Evolutionary conservation across 1,140 invertebrate genomes (phyloP), one percentile per base, ranked within the genome.

Genomic region (Leptonema lineaticorne): DNA sequence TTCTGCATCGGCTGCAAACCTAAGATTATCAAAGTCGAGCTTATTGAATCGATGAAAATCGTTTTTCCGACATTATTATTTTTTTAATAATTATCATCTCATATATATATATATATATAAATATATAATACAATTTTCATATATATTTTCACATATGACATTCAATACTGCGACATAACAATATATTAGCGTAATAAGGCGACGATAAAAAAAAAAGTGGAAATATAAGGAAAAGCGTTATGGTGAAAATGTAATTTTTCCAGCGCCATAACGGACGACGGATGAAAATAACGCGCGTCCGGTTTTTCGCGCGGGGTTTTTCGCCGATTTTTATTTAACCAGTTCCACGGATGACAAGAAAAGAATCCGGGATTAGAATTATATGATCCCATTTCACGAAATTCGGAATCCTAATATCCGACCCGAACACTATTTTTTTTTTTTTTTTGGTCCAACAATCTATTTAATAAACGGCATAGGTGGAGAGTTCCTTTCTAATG

Each of bases 401-500:
- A 53, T 53, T 53, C 22, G 46, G 46, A 48, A 48, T 53, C 50
- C 50, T 26, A 53, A 53, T 53, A 53, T 22, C 50, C 18, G 50
- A 26, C 9, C 50, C 24, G 18, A 9, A 24, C 2, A 16, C 46
- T 50, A 9, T 50, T 50, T 16, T 11, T 50, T 20, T 50, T 24
- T 50, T 20, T 18, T 24, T 11, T 16, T 11, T 11, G 11, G 20
- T 53, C 20, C 14, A 26, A 53, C 46, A 48, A 48, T 48, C 46
- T 20, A 48, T 48, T 48, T 48, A 48, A 48, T 22, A 8, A 20
- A 8, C 20, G 46, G 29, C 46, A 16, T 41, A 11, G 37, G 37
- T 16, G 2, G 11, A 16, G 9, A 1, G 2, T 14, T 41, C 37
- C 16, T 14, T 41, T 11, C 37, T 9, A 11, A 14, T 41, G 9